Conservation (phyloP, 2,113 vertebrate genomes). For the Ancistrus triradiatus region DNA sequence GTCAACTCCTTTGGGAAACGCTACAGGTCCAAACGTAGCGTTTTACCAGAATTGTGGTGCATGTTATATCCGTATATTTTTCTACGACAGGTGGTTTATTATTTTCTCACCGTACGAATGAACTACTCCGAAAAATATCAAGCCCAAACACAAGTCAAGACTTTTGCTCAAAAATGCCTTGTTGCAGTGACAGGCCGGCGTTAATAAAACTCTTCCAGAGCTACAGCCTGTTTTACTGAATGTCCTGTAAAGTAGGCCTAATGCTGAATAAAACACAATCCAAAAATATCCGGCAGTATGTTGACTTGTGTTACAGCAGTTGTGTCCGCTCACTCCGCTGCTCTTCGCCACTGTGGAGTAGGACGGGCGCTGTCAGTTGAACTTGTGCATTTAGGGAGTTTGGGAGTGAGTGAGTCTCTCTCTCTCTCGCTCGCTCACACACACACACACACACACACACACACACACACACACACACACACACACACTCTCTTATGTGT, state of each 20-base stretch:
- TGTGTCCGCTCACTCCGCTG: not conserved
- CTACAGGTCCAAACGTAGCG: not conserved
- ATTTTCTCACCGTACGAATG: conserved; percentile 31
- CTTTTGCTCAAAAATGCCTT: too few relatives aligned
- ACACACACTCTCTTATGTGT: not conserved
- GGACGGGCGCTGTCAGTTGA: conserved; percentile 32
- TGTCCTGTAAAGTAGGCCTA: too few relatives aligned
- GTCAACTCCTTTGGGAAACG: not conserved
- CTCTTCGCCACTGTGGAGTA: not conserved
- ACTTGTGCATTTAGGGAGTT: conserved; percentile 42
- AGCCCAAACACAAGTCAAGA: too few relatives aligned
- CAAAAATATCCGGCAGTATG: too few relatives aligned
- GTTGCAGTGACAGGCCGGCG: too few relatives aligned
- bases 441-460: conserved; percentile 12
- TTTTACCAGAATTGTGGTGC: too few relatives aligned
- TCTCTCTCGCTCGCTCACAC: too few relatives aligned
- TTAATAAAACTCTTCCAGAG: too few relatives aligned
- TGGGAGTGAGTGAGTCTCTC: conserved; percentile 9
- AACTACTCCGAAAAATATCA: too few relatives aligned
- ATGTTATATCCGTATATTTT: conserved; percentile 38
- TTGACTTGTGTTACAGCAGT: conserved; percentile 20
- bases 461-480: not conserved
- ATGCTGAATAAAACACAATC: too few relatives aligned
- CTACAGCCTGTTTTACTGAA: too few relatives aligned
- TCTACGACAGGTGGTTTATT: conserved; percentile 56